Percentiles rank a stretch among this genome's conserved stretches.
Evolutionary conservation across 2,888 invertebrate genomes (phyloP).

Genomic region (Notodonta ziczac): DNA sequence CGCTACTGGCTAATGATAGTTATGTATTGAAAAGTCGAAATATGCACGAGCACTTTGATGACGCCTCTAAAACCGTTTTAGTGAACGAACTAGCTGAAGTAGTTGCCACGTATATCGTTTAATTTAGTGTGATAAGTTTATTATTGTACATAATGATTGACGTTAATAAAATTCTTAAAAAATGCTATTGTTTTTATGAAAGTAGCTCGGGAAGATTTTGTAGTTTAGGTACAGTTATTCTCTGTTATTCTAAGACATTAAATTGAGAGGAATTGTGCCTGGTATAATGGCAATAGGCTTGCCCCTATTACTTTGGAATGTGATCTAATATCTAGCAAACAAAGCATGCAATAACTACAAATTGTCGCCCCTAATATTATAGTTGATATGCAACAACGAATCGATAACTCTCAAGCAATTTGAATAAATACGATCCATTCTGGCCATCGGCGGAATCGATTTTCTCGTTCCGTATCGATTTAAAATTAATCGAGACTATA

Average conservation of each 20-base stretch:
- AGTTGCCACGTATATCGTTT: conserved; percentile 54
- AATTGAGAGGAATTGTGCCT: too few species aligned
- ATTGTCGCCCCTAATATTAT: background rate
- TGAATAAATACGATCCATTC: conserved; percentile 4
- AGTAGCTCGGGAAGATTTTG: too few species aligned
- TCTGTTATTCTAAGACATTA: too few species aligned
- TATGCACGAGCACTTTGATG: conserved; percentile 23
- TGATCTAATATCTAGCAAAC: too few species aligned
- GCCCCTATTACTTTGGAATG: too few species aligned
- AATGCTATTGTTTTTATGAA: background rate
- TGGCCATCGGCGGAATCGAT: conserved; percentile 4
- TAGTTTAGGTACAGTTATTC: too few species aligned
- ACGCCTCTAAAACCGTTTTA: conserved; percentile 37
- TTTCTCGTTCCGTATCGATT: conserved; percentile 3
- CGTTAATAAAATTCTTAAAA: background rate
- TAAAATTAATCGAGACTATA: conserved; percentile 6
- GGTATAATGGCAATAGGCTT: too few species aligned
- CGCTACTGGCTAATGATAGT: conserved; percentile 53
- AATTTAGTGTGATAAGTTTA: conserved; percentile 8
- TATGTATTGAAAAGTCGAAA: conserved; percentile 56
- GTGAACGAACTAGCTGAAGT: conserved; percentile 49
- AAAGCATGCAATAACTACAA: too few species aligned
- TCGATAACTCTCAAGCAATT: conserved; percentile 2
- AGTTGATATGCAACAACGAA: background rate
- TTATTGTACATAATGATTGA: conserved; percentile 1